phyloP scores from a whole-genome alignment of 2,888 invertebrate species.

The Pollenia griseotomentosa region DNA sequence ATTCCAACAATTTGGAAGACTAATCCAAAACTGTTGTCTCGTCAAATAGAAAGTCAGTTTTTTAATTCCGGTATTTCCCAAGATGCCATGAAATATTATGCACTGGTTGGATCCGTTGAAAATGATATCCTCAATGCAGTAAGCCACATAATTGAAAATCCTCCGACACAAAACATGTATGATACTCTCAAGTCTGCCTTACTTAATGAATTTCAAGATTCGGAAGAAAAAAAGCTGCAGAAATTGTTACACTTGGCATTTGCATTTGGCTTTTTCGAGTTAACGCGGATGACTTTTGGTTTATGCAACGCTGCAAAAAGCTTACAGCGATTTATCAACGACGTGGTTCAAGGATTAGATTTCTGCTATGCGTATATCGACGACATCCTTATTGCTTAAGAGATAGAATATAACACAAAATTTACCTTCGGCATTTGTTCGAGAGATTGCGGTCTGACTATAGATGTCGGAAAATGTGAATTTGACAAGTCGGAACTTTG shows the following conservation, averaged over 20 bases:
- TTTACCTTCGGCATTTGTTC: not conserved
- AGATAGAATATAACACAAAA: constrained; percentile 6
- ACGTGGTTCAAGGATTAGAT: not conserved
- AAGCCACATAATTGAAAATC: constrained; percentile 13
- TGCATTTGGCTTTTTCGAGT: too few species aligned
- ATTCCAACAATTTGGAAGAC: constrained; percentile 13
- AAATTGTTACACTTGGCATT: too few species aligned
- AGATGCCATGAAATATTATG: not conserved
- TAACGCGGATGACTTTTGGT: too few species aligned
- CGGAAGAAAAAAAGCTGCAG: constrained; percentile 13
- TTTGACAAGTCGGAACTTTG: constrained; percentile 30
- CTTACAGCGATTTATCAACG: too few species aligned
- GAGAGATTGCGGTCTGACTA: constrained; percentile 2
- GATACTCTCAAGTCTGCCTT: constrained; percentile 2
- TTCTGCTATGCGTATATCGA: constrained; percentile 27
- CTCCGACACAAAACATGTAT: constrained; percentile 22
- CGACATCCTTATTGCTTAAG: constrained; percentile 5
- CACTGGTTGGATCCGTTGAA: constrained; percentile 7
- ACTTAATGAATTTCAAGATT: constrained; percentile 25
- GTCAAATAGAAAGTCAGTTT: constrained; percentile 8
- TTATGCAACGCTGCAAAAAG: too few species aligned
- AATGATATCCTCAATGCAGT: constrained; percentile 2
- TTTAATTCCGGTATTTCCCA: not conserved
- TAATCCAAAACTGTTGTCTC: not conserved
- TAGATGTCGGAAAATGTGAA: constrained; percentile 15